These are phyloP conservation scores for Beaufortia kweichowensis DNA, from an alignment of 2,113 vertebrate genomes.

Conservation along the genomic window DNA sequence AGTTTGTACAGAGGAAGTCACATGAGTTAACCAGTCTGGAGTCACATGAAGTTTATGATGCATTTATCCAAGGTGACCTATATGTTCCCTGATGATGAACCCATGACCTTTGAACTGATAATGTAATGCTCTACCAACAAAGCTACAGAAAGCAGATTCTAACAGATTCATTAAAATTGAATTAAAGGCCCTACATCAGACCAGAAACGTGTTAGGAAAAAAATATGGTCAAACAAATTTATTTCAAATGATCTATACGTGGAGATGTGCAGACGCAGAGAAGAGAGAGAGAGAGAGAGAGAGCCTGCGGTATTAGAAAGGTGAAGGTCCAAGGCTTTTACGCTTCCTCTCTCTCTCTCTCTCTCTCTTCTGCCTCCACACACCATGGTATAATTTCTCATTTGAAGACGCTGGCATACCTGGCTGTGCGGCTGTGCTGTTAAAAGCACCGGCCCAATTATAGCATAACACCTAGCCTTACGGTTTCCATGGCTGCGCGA, in stretches of 20 bases:
- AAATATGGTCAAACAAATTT: background rate
- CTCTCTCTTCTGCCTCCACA: conserved; percentile 42
- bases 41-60: too few relatives aligned
- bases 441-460: conserved; percentile 83
- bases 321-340: conserved; percentile 34
- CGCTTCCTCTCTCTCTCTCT: conserved; percentile 35
- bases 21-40: too few relatives aligned
- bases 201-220: too few relatives aligned
- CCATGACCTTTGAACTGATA: too few relatives aligned
- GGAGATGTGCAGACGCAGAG: background rate
- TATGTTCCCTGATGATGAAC: too few relatives aligned
- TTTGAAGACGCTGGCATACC: conserved; percentile 77
- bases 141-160: too few relatives aligned
- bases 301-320: conserved; percentile 40
- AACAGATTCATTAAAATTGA: too few relatives aligned
- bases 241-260: background rate
- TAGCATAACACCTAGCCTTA: conserved; percentile 83
- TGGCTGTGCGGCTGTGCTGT: conserved; percentile 75
- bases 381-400: conserved; percentile 74
- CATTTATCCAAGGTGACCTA: too few relatives aligned
- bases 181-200: too few relatives aligned
- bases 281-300: conserved; percentile 21
- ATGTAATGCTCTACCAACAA: too few relatives aligned
- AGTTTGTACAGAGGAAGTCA: too few relatives aligned
- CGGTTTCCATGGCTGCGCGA: conserved; percentile 93